These are phyloP conservation scores for Drosophila pallidifrons DNA, from an alignment of 1,140 invertebrate species.

Conservation along the genomic window DNA sequence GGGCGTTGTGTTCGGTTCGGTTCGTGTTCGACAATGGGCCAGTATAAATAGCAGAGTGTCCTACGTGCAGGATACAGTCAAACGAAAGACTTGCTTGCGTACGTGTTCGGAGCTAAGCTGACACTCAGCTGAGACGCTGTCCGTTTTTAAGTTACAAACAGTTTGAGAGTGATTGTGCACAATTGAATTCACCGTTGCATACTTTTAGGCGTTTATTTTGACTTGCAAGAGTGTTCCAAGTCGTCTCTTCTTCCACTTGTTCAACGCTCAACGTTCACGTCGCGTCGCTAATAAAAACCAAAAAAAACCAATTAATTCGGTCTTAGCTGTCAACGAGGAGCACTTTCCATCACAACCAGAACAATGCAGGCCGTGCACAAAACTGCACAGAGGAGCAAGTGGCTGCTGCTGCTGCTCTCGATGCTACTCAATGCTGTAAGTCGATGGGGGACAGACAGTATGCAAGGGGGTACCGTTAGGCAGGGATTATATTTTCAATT, in stretches of 20 bases:
- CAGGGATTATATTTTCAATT: conserved; percentile 74
- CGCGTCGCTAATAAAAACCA: conserved; percentile 9
- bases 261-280: conserved; percentile 22
- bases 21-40: conserved; percentile 2
- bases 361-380: conserved; percentile 72
- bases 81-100: conserved; percentile 66
- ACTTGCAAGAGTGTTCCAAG: conserved; percentile 24
- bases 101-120: conserved; percentile 25
- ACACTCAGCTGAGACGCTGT: conserved; percentile 23
- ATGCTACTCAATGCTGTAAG: conserved; percentile 79
- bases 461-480: background rate
- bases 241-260: conserved; percentile 3
- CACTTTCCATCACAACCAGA: conserved; percentile 5
- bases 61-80: conserved; percentile 61
- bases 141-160: conserved; percentile 55
- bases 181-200: conserved; percentile 32
- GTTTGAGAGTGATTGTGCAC: conserved; percentile 39
- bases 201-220: conserved; percentile 38
- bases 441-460: conserved; percentile 6
- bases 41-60: conserved; percentile 66
- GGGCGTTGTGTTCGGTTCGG: conserved; percentile 25
- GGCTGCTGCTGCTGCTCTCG: conserved; percentile 65
- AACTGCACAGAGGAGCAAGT: conserved; percentile 67
- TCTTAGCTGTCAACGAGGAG: conserved; percentile 19
- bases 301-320: conserved; percentile 42